These are phyloP conservation scores for Bryconaethiops microstoma DNA, from an alignment of 2,797 vertebrate genomes.

Conservation along the genomic window DNA sequence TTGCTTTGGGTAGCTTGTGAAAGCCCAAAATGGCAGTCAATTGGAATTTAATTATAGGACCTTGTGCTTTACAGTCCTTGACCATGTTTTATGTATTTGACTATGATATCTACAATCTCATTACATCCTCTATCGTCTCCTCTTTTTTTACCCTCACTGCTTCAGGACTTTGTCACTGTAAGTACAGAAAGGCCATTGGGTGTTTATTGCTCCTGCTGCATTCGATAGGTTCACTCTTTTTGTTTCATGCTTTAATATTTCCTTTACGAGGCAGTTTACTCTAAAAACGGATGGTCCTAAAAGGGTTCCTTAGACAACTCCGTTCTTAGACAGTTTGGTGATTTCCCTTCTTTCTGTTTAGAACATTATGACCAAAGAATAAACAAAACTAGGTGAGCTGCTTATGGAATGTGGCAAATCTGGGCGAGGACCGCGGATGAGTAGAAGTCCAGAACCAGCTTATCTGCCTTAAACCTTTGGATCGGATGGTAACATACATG, in stretches of 20 bases:
- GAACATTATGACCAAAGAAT: too few species aligned
- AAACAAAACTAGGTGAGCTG: too few species aligned
- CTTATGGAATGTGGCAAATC: too few species aligned
- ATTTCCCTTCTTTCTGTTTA: too few species aligned
- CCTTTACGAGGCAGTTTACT: neutral
- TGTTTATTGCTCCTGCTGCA: neutral
- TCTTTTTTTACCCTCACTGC: conserved; percentile 17
- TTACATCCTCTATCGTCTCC: conserved; percentile 32
- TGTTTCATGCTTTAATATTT: neutral
- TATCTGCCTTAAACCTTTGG: too few species aligned
- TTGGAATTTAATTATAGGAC: conserved; percentile 42
- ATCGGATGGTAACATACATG: neutral
- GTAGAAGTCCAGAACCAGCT: too few species aligned
- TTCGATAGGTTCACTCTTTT: neutral
- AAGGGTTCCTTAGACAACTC: too few species aligned
- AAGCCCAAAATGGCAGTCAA: conserved; percentile 35
- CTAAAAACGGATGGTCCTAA: too few species aligned
- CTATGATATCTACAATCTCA: conserved; percentile 46
- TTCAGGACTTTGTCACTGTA: conserved; percentile 73
- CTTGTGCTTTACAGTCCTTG: conserved; percentile 43
- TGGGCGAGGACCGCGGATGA: too few species aligned
- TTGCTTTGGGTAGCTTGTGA: conserved; percentile 36
- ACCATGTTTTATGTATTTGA: conserved; percentile 48
- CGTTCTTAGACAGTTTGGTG: too few species aligned
- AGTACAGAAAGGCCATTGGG: conserved; percentile 54